Evolutionary conservation across 2,888 invertebrate genomes (phyloP).

Genomic region (Himalopsyche tibetana): DNA sequence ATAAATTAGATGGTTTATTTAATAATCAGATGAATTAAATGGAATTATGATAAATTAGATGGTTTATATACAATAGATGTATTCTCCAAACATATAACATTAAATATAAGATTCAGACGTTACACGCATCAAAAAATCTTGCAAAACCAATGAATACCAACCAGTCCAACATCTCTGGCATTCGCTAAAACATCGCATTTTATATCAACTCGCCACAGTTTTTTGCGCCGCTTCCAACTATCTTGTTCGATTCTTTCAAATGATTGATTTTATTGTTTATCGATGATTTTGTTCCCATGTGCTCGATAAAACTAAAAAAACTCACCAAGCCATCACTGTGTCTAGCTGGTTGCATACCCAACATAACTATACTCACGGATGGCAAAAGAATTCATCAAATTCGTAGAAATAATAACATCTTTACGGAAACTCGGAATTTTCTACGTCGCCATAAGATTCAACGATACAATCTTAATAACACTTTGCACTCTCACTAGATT

Average conservation of each 20-base stretch:
- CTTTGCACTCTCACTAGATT: no score
- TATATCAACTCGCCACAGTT: background rate
- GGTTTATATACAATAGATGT: no score
- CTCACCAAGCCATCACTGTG: background rate
- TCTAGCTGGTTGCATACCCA: background rate
- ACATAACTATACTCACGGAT: background rate
- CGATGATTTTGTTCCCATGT: conserved; percentile 40
- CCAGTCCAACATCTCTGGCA: conserved; percentile 1
- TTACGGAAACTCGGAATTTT: conserved; percentile 27
- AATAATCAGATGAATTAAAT: no score
- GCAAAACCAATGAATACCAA: background rate
- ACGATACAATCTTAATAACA: conserved; percentile 58
- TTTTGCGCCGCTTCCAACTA: background rate
- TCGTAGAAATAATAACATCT: conserved; percentile 29
- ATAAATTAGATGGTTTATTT: no score
- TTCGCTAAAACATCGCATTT: conserved; percentile 16
- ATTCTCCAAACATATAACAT: no score
- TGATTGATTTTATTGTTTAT: conserved; percentile 42
- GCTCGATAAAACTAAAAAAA: conserved; percentile 3
- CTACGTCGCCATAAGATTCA: background rate
- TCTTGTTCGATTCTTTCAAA: conserved; percentile 27
- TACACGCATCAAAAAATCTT: background rate
- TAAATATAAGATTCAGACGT: no score
- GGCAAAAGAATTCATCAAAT: background rate
- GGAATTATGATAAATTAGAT: no score